Base-by-base conservation (phyloP, 1,140 invertebrate species). In the Drosophila pruinosa region DNA sequence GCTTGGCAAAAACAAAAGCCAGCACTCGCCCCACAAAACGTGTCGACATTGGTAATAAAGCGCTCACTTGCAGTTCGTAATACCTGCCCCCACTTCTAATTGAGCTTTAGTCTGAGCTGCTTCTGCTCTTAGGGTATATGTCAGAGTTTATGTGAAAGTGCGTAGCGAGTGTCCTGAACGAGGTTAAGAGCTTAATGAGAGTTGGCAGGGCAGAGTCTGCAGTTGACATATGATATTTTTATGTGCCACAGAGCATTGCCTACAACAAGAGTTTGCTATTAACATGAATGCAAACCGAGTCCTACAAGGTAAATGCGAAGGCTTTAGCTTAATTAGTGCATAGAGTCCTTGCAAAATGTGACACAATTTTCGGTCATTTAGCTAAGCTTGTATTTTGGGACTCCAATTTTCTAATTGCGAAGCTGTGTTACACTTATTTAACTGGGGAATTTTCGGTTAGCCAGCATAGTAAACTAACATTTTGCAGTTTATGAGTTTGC, bases 141-240 rank as follows among this genome's bases (percentile, higher is more conserved):
- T 28, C 3, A 45, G 45, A 52, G 47, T 26, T 39, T 65, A 19
- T 39, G 53, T 73, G 43, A 45, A 24, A 19, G 31, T 54, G 53
- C 63, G 52, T 28, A 24, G 36, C 36, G 36, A 38, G 36, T 39
- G 71, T 54, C 26, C 56, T 52, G 69, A 86, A 86, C 69, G 82
- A 88, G 81, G 81, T 88, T 86, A 86, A 86, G 81, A 81, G 81
- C 81, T 86, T 86, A 86, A 86, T 86, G 81, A 86, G 82, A 75
- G 81, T 64, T 48, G 74, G 39, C 39, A 39, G 31, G 43, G n/a
- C 7, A 62, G 68, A 83, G 76, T 59, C 80, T 83, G 81, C 67
- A 86, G 77, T 75, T 86, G 81, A 86, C 81, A 86, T 77, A 88
- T 86, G 82, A 86, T 75, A 86, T 86, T 86, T 86, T 86, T 86